Conservation (phyloP, 2,113 vertebrate species). For the Anoplopoma fimbria region DNA sequence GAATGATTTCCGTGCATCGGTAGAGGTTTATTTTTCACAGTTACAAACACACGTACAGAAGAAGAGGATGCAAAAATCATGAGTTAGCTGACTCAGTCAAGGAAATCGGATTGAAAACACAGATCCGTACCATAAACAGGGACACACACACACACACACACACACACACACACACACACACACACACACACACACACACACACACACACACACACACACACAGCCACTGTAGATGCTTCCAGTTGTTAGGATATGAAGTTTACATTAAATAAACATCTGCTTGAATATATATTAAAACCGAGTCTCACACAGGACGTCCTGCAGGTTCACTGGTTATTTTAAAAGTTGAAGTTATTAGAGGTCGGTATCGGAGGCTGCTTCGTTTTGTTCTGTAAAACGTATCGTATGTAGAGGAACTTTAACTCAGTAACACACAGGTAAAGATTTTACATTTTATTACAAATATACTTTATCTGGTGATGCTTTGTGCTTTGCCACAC, state of each 20-base stretch:
- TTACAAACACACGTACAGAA: neutral
- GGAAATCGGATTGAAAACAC: constrained; percentile 1
- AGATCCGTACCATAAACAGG: constrained; percentile 10
- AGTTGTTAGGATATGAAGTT: constrained; percentile 74
- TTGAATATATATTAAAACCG: constrained; percentile 50
- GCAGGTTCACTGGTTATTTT: constrained; percentile 14
- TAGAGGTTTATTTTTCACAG: neutral
- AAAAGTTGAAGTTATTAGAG: neutral
- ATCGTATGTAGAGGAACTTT: constrained; percentile 35
- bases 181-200: constrained; percentile 38
- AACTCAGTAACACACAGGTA: constrained; percentile 21
- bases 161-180: constrained; percentile 35
- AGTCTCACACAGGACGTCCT: constrained; percentile 11
- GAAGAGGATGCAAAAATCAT: too few relatives aligned
- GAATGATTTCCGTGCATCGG: neutral
- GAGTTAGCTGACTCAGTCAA: neutral
- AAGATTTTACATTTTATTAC: constrained; percentile 52
- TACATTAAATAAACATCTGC: constrained; percentile 65
- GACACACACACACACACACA: constrained; percentile 38
- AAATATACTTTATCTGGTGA: constrained; percentile 51
- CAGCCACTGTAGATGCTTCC: constrained; percentile 72
- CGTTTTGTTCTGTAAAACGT: constrained; percentile 38
- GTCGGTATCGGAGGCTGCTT: constrained; percentile 11
- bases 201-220: constrained; percentile 45
- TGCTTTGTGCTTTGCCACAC: constrained; percentile 48